Evolutionary conservation across 1,140 invertebrate species (phyloP), one percentile per base, ranked within the genome.

Genomic region (Leptinotarsa undecemlineata): DNA sequence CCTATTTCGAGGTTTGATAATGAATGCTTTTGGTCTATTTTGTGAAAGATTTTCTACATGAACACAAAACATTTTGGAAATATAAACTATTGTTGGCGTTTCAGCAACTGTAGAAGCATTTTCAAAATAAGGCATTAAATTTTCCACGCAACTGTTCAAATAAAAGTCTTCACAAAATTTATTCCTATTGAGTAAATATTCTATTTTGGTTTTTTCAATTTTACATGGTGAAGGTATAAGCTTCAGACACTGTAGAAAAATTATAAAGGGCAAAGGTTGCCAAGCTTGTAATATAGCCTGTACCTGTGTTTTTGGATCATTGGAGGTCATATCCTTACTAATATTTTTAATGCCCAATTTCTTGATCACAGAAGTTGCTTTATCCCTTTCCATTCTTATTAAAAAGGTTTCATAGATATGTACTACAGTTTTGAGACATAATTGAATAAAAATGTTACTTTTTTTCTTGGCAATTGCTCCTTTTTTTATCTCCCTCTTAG

Each of bases 401-500:
- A 90, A 87, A 73, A 97, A 89, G 6, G 91, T 93, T 71, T 98
- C 94, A 85, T 99, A 98, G 48, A 99, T 85, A 74, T 91, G 88
- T 94, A 97, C 98, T 48, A 99, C 89, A 79, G 98, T 98, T 80
- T 99, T 96, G 68, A 99, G 86, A 70, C 99, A 92, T 66, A 99
- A 89, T 85, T 98, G 95, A 14, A 98, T 96, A 88, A 99, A 99
- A 74, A 99, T 86, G 1, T 98, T 95, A 81, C 96, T 96, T 84
- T 99, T 99, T 0, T 93, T 95, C 84, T 97, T 98, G 80, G 93
- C 93, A 86, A 97, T 94, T 13, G 98, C 98, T 42, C 96, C 97
- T 86, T 92, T 92, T 87, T 94, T 87, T 66, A 98, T 94, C 77
- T 91, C 88, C 85, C 97, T 98, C 87, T 98, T 98, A 1, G 87